phyloP scores from a whole-genome alignment of 2,797 vertebrate species.

The Hippoglossus hippoglossus region DNA sequence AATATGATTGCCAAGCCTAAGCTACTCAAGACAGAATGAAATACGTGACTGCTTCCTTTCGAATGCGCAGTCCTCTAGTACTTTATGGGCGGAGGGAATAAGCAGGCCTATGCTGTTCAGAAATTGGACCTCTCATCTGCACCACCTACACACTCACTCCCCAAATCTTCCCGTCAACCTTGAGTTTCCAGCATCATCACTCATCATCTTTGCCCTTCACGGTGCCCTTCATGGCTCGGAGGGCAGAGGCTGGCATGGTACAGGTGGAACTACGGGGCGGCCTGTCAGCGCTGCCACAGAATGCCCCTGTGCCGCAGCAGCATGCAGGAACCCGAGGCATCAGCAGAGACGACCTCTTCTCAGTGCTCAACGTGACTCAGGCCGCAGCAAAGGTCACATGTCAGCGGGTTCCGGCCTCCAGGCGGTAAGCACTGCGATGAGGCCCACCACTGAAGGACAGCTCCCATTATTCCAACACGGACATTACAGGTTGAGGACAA shows the following conservation, averaged over 20 bases:
- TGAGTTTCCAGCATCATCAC: conserved; percentile 3
- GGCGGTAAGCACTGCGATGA: conserved; percentile 59
- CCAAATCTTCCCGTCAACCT: conserved; percentile 25
- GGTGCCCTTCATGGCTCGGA: conserved; percentile 11
- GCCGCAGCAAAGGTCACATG: conserved; percentile 65
- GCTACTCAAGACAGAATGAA: conserved; percentile 38
- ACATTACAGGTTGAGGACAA: conserved; percentile 25
- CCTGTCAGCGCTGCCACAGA: conserved; percentile 39
- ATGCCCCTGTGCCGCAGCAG: conserved; percentile 22
- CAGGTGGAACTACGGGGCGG: conserved; percentile 24
- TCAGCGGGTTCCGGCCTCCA: conserved; percentile 52
- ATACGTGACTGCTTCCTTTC: conserved; percentile 13
- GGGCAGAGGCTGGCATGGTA: conserved; percentile 11
- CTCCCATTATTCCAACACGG: conserved; percentile 53
- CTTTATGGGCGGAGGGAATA: conserved; percentile 21
- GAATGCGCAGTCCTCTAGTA: conserved; percentile 16
- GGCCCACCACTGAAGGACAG: conserved; percentile 48
- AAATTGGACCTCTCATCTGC: conserved; percentile 15
- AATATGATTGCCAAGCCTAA: conserved; percentile 24
- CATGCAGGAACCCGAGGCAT: conserved; percentile 50
- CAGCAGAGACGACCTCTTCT: conserved; percentile 52
- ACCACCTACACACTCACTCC: neutral
- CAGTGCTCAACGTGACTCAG: conserved; percentile 47
- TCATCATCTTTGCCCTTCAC: conserved; percentile 41
- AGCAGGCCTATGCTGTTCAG: conserved; percentile 9